Evolutionary conservation across 2,113 vertebrate genomes (phyloP), one percentile per base, ranked within the genome.

Genomic region (Macquaria australasica): DNA sequence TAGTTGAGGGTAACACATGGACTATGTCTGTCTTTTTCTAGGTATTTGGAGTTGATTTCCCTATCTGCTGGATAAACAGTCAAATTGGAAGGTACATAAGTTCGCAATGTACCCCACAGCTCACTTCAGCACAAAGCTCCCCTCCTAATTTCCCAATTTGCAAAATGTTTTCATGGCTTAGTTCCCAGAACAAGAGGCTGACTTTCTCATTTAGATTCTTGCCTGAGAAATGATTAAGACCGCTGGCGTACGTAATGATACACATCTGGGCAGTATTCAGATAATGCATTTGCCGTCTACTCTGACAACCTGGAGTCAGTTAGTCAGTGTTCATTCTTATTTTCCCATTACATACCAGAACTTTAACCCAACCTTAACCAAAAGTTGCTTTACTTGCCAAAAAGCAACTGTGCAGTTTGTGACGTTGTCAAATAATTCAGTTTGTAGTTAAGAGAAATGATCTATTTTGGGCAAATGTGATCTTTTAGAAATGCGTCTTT

Each of bases 141-240:
- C 23, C 43, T 77, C 28, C 63, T 82, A 77, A 80, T 84, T 87
- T 73, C 66, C 55, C 70, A 62, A 81, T 83, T 72, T 78, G 39
- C 67, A 75, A 75, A 83, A 85, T 76, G 66, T 79, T 79, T 81
- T 83, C 74, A 56, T 83, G 79, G 74, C 67, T 60, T 21, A 11
- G 6, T 48, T 88, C 81, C 81, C 74, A 37, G 60, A 79, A 70
- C 41, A 75, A 71, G 48, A 78, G 64, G 72, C 51, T 71, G 67
- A 78, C 60, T 79, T 79, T 67, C 79, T 84, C 71, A 82, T 82
- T 84, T 82, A 82, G 62, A 84, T 71, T 53, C 53, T 67, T 70
- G 73, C 60, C 77, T 73, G 59, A 45, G 70, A 85, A 84, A 77
- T 82, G 39, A 85, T 90, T 77, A 76, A 76, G 73, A 79, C 69